Evolutionary conservation across 2,888 invertebrate species (phyloP), one percentile per base, ranked within the genome.

Genomic region (Meteorus cinctellus): DNA sequence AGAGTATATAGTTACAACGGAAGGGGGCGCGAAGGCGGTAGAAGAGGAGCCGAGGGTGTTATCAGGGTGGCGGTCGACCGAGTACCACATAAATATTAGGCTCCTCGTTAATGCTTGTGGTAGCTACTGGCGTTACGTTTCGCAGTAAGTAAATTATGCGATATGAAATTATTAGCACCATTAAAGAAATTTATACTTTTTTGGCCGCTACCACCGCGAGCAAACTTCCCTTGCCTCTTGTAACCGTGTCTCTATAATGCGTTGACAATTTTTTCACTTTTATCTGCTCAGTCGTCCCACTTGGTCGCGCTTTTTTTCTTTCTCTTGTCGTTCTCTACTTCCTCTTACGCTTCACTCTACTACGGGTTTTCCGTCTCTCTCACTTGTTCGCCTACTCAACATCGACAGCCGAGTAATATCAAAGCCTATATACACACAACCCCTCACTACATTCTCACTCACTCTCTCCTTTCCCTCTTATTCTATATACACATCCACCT

Each of bases 81-180:
- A 87, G 86, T 86, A 85, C 84, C 86, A 88, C 89, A 89, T 89
- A 89, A 89, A 89, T 89, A 89, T 89, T 88, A 88, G 89, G 86
- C 88, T 89, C 87, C 89, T 89, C 89, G 89, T 89, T 89, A 89
- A 89, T 89, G 89, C 89, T 84, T 86, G 85, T 85, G 86, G 86
- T 87, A 88, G 88, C 89, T 89, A 89, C 89, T 87, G 87, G 89
- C 89, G 89, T 89, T 89, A 89, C 89, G 89, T 89, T 89, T 89
- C 89, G 88, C 89, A 89, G 89, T 89, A 89, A 89, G 89, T 89
- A 89, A 89, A 89, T 89, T 89, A 89, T 85, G 88, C 89, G 89
- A 89, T 89, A 89, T 89, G 89, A 89, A 89, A 89, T 89, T 89
- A 89, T 89, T 89, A 89, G 89, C 87, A 85, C 87, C 89, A 88